phyloP scores from a whole-genome alignment of 2,113 vertebrate species.

The Suncus etruscus region DNA sequence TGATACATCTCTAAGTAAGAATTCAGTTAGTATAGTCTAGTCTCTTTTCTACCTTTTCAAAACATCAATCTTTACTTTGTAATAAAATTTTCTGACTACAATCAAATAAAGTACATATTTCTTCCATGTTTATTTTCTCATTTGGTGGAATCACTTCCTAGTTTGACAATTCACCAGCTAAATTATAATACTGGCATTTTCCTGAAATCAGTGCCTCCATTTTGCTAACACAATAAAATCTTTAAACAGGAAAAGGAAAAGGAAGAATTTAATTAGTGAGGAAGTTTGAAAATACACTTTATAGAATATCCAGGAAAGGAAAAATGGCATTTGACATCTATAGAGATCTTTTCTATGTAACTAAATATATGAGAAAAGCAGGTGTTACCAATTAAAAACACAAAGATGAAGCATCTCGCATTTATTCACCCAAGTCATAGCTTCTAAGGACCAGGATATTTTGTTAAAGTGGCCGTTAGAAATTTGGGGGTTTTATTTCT shows the following conservation, averaged over 20 bases:
- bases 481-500: too few relatives aligned
- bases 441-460: not conserved
- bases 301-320: slow-evolving; percentile 76
- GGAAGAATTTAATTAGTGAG: slow-evolving; percentile 78
- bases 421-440: not conserved
- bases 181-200: slow-evolving; percentile 69
- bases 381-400: slow-evolving; percentile 53
- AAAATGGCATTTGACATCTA: slow-evolving; percentile 65
- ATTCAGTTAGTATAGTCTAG: not conserved
- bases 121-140: slow-evolving; percentile 20
- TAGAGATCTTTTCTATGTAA: slow-evolving; percentile 68
- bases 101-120: slow-evolving; percentile 18
- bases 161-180: slow-evolving; percentile 76
- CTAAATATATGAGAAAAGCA: slow-evolving; percentile 71
- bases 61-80: not conserved
- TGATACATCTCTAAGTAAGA: not conserved
- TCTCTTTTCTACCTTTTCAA: not conserved
- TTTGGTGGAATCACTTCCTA: slow-evolving; percentile 67
- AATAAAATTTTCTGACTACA: slow-evolving; percentile 26
- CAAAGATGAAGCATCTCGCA: not conserved
- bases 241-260: slow-evolving; percentile 81
- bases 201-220: slow-evolving; percentile 68
- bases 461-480: not conserved
- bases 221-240: slow-evolving; percentile 77
- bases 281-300: slow-evolving; percentile 77